Conservation (phyloP, 1,140 invertebrate genomes). For the Drosophila nasuta region DNA sequence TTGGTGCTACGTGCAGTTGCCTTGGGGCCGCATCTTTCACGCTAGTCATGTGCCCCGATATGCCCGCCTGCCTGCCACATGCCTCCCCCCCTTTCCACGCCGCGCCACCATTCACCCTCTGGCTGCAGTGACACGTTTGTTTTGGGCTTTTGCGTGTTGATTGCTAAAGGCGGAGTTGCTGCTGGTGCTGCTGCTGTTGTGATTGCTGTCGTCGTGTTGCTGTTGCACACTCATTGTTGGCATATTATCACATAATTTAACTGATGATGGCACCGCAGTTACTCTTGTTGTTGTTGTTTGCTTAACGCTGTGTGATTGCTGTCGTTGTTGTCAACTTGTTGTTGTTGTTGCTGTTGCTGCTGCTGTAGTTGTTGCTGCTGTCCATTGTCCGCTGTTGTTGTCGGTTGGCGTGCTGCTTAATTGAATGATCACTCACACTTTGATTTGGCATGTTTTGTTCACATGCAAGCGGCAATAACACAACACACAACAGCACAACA, state of each 20-base stretch:
- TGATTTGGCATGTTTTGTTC: constrained; percentile 76
- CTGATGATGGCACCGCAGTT: constrained; percentile 72
- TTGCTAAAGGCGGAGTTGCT: constrained; percentile 61
- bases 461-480: constrained; percentile 36
- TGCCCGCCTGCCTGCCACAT: constrained; percentile 5
- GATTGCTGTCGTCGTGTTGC: constrained; percentile 42
- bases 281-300: constrained; percentile 44
- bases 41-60: constrained; percentile 35
- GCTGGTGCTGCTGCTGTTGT: constrained; percentile 18
- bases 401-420: constrained; percentile 71
- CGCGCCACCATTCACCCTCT: constrained; percentile 12
- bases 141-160: constrained; percentile 80
- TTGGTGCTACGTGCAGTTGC: constrained; percentile 51
- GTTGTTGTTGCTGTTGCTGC: constrained; percentile 18
- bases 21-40: constrained; percentile 49
- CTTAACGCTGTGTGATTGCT: constrained; percentile 56
- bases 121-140: constrained; percentile 64
- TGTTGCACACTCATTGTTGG: constrained; percentile 82
- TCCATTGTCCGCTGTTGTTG: constrained; percentile 25
- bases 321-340: constrained; percentile 44
- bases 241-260: constrained; percentile 83
- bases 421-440: constrained; percentile 83
- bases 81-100: neutral
- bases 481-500: neutral
- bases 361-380: constrained; percentile 22